Evolutionary conservation across 2,113 vertebrate genomes (phyloP).

Genomic region (Rallus limicola): DNA sequence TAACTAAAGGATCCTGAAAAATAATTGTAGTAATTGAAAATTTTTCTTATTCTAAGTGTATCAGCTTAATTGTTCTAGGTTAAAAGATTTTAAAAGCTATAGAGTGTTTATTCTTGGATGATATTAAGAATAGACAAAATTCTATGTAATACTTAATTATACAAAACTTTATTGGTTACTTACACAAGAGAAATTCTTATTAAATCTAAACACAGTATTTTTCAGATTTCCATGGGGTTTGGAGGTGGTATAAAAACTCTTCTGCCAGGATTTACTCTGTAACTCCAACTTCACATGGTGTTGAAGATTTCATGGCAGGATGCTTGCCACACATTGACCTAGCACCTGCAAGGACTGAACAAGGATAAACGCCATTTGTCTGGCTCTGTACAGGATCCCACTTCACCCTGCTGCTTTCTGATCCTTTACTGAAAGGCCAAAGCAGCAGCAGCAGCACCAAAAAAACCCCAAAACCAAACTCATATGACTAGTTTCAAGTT

Average conservation of each 20-base stretch:
- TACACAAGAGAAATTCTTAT: neutral
- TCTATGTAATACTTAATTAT: neutral
- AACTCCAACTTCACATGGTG: neutral
- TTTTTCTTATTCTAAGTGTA: neutral
- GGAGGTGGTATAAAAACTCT: neutral
- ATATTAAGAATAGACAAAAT: neutral
- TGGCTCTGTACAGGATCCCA: neutral
- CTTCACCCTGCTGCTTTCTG: neutral
- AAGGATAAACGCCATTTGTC: neutral
- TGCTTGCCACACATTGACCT: neutral
- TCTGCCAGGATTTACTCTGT: neutral
- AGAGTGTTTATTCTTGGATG: neutral
- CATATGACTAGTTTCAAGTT: neutral
- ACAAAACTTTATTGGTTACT: neutral
- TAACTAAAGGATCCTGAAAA: neutral
- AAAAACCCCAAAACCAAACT: neutral
- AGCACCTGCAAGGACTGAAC: neutral
- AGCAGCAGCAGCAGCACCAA: neutral
- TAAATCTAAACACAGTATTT: neutral
- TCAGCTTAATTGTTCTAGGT: neutral
- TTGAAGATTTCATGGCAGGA: neutral
- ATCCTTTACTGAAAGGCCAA: neutral
- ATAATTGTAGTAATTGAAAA: neutral
- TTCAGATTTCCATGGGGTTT: neutral
- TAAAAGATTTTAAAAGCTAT: neutral